Base-by-base conservation (phyloP, 1,140 invertebrate species). In the Musca domestica region DNA sequence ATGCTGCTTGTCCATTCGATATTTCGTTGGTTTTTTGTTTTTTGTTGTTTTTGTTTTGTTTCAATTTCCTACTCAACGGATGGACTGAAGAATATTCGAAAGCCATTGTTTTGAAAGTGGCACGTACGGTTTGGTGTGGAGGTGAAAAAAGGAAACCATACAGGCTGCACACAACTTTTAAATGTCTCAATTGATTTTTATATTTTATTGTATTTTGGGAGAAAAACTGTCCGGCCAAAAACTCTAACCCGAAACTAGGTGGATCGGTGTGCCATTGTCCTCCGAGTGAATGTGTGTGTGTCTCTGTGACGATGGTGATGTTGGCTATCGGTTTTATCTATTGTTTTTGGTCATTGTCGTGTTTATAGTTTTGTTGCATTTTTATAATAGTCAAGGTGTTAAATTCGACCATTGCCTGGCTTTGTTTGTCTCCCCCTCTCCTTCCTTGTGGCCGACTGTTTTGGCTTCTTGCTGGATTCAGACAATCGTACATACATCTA, bases 321-420 rank as follows among this genome's bases (percentile, higher is more conserved):
- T 41, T 41, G 34, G 34, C 5, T 41, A 41, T 41, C 10, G 6
- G 34, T 41, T 41, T 41, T 41, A 41, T 41, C 34, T 41, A 41
- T 41, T 41, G 34, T 41, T 41, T 41, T 41, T 41, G 34, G 34
- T 41, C 34, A 41, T 41, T 41, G 34, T 41, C 34, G 34, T 41
- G 34, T 41, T 41, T 41, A 41, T 41, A 41, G 34, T 41, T 41
- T 9, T 41, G 34, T 41, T 41, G 34, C 34, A 41, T 41, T 61
- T 61, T 61, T 30, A 61, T 61, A 61, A 61, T 61, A 61, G 56
- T 61, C 56, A 61, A 61, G 56, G 56, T 61, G 56, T 61, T 61
- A 61, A 61, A 61, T 23, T 54, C 19, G 6, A 20, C 20, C n/a
- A 9, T 19, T 49, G 17, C 20, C 48, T 51, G 41, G n/a, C 41